Evolutionary conservation across 2,888 invertebrate species (phyloP), one percentile per base, ranked within the genome.

Genomic region (Acanthosepion lycidas): DNA sequence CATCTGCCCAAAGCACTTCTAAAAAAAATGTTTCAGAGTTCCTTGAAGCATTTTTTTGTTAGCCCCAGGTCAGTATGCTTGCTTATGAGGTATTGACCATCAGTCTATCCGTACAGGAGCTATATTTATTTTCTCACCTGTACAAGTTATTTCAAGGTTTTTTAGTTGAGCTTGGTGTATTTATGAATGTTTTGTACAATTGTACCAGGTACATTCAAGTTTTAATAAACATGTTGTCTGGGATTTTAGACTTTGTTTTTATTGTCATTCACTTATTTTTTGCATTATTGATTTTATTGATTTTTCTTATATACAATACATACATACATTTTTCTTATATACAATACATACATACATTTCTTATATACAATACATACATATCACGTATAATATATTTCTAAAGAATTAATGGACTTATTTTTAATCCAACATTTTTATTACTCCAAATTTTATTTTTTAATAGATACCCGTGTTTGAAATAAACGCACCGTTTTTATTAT

Each of bases 141-240:
- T 94, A 94, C 94, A 94, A 42, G 94, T 94, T 94, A 55, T 64
- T 64, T 53, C 51, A 94, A 64, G 33, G 53, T 49, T 51, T 51
- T 94, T 94, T 94, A 94, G 94, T 94, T 94, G 94, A 94, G 94
- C 94, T 94, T 94, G 94, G 94, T 94, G 59, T 94, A 94, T 94
- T 94, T 94, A 94, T 94, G 94, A 48, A 94, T 94, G 94, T 94
- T 93, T 94, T 94, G 94, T 94, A 94, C 94, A n/a, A 59, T 55
- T 94, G 94, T 94, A 94, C 94, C 55, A 59, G 55, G 94, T 94
- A 94, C 94, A 94, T 94, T 94, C 94, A 94, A 94, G 94, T 94
- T 94, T 94, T 94, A 94, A 94, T 94, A 94, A 94, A 94, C 94
- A 94, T 94, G 94, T 94, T 94, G 94, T 94, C 94, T 55, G 94